A percentile compares a stretch with the other conserved stretches of the same genome.
Evolutionary conservation across 2,113 vertebrate species (phyloP).

Genomic region (Xenopus tropicalis): DNA sequence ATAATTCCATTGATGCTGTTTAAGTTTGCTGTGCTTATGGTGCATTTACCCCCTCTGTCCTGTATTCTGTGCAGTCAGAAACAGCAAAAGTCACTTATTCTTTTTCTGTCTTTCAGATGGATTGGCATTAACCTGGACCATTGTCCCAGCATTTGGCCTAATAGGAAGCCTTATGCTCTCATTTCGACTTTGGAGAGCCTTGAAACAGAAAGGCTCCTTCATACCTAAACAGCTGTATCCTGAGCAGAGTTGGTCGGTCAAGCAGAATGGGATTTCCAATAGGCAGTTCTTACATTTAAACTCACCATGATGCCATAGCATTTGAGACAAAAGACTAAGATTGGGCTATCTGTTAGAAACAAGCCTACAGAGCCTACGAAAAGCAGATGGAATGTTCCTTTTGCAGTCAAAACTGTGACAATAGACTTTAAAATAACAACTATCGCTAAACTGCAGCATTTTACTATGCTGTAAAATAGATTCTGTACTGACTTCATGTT

Average conservation of each 20-base stretch:
- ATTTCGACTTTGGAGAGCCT: constrained; percentile 12
- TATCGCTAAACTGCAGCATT: no score
- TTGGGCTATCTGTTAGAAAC: not conserved
- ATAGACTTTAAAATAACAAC: no score
- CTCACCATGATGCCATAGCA: not conserved
- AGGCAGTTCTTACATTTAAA: not conserved
- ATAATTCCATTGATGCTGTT: no score
- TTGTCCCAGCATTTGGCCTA: constrained; percentile 1
- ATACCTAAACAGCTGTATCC: constrained; percentile 11
- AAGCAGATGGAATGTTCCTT: no score
- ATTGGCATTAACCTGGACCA: not conserved
- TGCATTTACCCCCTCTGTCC: no score
- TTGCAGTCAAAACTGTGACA: no score
- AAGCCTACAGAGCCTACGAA: not conserved
- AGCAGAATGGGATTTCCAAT: not conserved
- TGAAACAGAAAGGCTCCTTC: constrained; percentile 23
- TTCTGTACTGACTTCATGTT: no score
- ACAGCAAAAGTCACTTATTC: no score
- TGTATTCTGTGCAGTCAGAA: no score
- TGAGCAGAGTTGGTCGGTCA: not conserved
- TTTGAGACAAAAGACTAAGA: not conserved
- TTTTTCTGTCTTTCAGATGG: constrained; percentile 20
- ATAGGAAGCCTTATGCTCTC: constrained; percentile 11
- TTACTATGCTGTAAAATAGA: no score
- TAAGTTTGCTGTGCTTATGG: no score